Base-by-base conservation (phyloP, 2,888 invertebrate species). In the Dynastes hyllus region DNA sequence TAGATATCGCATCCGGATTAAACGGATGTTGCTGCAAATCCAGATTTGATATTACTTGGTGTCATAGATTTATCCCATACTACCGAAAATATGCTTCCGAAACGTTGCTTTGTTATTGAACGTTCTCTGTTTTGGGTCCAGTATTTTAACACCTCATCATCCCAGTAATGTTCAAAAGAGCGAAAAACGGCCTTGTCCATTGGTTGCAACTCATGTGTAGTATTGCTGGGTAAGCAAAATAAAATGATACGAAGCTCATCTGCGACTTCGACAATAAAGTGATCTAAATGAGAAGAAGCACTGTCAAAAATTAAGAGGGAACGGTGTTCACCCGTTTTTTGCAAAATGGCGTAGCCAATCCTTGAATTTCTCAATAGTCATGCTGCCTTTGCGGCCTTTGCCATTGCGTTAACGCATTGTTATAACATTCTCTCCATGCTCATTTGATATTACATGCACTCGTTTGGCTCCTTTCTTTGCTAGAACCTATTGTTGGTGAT, bases 381-480 rank as follows among this genome's bases (percentile, higher is more conserved):
- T 84, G 76, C 81, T 81, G 22, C 83, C 82, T 81, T 84, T 84
- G 76, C 78, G 81, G 29, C 2, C 27, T 58, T 81, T 77, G 76
- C 86, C 83, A 84, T 16, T 8, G 86, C 86, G 83, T 82, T 85
- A 5, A 78, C 85, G 80, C 85, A 84, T 85, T 13, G 86, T 79
- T 9, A 86, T 85, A 13, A 84, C 84, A 79, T 84, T 87, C 82
- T 86, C 86, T 29, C 82, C 86, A 80, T 87, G 86, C 79, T 87
- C 86, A 40, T 77, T 78, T 8, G 82, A 83, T 6, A 86, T 77
- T 11, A 85, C 63, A 78, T 86, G 85, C 45, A 86, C 82, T 69
- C 84, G 80, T 80, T 84, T 84, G 13, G 16, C 71, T 27, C 85
- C 85, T 83, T 83, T 85, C 80, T 80, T 32, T n/a, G 84, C 83